Base-by-base conservation (phyloP, 2,888 invertebrate species). In the Drosophila nigricruria region DNA sequence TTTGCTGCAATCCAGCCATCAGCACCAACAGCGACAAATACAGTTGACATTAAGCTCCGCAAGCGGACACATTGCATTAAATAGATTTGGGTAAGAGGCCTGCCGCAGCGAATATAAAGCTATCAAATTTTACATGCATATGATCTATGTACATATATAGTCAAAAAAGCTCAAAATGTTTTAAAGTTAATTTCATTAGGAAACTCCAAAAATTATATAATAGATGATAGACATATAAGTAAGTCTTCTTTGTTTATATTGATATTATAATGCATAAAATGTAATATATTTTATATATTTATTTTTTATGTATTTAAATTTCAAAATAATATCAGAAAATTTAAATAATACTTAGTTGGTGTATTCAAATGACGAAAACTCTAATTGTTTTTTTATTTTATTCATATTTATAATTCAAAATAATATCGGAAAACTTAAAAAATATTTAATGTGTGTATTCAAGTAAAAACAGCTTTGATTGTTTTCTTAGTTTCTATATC, bases 1-100 rank as follows among this genome's bases (percentile, higher is more conserved):
- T 78, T 78, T 43, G 27, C 62, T 47, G 62, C 80, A 75, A 50
- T 74, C 47, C 68, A 75, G 63, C 40, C 70, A 75, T 59, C 68
- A 79, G 25, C 45, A 59, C 12, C 63, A 62, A 32, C 52, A 68
- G 16, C 58, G 49, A 25, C 45, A 47, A 68, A 32, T 23, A 43
- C 42, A 70, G 59, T 36, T 79, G 80, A 58, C 80, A 76, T 58
- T 80, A 80, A 77, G 80, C 77, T 64, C 18, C 53, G 40, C 23
- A 62, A 43, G 34, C 71, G 60, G 18, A 42, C 34, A 47, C 40
- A 53, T 70, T 60, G 27, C 50, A 53, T 70, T 53, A 38, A 53
- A 56, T 47, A 42, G 16, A 36, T 34, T 25, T 23, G 14, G 10
- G 10, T 6, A 0, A 6, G 9, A 32, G 16, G 10, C n/a, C n/a